Evolutionary conservation across 2,888 invertebrate species (phyloP).

Genomic region (Drosophila neonasuta): DNA sequence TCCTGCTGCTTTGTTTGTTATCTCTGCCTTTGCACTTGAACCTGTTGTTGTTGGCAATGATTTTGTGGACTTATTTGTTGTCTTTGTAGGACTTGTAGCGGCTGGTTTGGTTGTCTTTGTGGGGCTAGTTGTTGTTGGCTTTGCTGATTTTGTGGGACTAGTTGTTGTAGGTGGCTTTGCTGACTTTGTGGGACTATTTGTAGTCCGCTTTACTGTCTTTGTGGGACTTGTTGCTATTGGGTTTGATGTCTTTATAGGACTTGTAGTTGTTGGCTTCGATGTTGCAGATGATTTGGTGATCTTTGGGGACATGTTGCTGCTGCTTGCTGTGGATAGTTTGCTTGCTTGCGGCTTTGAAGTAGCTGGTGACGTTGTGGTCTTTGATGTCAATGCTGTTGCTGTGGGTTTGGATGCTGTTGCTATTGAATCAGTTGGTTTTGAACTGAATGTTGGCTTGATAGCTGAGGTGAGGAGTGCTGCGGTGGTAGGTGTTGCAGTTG

Average conservation of each 20-base stretch:
- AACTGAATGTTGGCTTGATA: conserved; percentile 5
- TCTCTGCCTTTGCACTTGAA: conserved; percentile 20
- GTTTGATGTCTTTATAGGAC: conserved; percentile 45
- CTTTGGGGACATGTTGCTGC: conserved; percentile 43
- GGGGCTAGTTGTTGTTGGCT: conserved; percentile 13
- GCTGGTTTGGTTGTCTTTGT: conserved; percentile 9
- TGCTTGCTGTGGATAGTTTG: conserved; percentile 23
- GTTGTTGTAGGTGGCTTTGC: conserved; percentile 19
- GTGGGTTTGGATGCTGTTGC: conserved; percentile 3
- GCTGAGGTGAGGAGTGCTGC: not conserved
- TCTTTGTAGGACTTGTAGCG: conserved; percentile 17
- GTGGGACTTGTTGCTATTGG: conserved; percentile 27
- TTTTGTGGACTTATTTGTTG: conserved; percentile 35
- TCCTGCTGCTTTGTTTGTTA: conserved; percentile 31
- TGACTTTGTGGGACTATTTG: conserved; percentile 29
- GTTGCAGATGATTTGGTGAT: conserved; percentile 30
- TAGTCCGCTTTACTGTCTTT: conserved; percentile 15
- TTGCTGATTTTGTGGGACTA: not conserved
- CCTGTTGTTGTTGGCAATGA: conserved; percentile 29
- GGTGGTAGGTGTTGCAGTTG: conserved; percentile 3
- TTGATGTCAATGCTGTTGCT: conserved; percentile 7
- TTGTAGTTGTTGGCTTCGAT: conserved; percentile 42
- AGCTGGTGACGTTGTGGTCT: conserved; percentile 4
- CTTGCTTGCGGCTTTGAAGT: conserved; percentile 27
- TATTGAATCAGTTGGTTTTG: conserved; percentile 9